These are phyloP conservation scores for Salvelinus fontinalis DNA, from an alignment of 2,113 vertebrate genomes.

Conservation along the genomic window DNA sequence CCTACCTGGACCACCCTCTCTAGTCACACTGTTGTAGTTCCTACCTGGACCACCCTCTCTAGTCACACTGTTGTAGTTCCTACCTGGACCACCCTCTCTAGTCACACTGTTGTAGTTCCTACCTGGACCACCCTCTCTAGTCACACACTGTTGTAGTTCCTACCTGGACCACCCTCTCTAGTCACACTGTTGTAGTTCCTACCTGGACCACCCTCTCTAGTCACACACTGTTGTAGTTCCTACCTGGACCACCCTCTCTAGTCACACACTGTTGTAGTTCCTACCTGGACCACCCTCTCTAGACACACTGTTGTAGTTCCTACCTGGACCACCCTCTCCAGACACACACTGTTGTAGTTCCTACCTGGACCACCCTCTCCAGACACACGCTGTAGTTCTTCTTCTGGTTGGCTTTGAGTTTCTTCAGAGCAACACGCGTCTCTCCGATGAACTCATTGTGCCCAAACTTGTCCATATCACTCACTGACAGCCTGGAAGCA, in stretches of 20 bases:
- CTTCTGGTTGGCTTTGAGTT: conserved; percentile 91
- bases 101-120: conserved; percentile 45
- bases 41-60: conserved; percentile 76
- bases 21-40: conserved; percentile 58
- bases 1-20: conserved; percentile 77
- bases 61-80: conserved; percentile 61
- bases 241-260: conserved; percentile 81
- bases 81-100: conserved; percentile 74
- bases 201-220: conserved; percentile 81
- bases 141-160: conserved; percentile 81
- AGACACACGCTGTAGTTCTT: conserved; percentile 96
- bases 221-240: conserved; percentile 78
- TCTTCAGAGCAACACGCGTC: conserved; percentile 93
- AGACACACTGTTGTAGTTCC: conserved; percentile 70
- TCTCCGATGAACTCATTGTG: conserved; percentile 98
- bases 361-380: conserved; percentile 91
- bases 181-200: conserved; percentile 78
- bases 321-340: conserved; percentile 74
- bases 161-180: conserved; percentile 81
- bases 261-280: conserved; percentile 48
- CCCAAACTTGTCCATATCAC: conserved; percentile 96
- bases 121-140: conserved; percentile 92
- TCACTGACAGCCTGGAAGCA: conserved; percentile 87
- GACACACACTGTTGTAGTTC: conserved; percentile 22
- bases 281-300: conserved; percentile 76